Conservation (phyloP, 2,888 invertebrate genomes). For the Creontiades dilutus region DNA sequence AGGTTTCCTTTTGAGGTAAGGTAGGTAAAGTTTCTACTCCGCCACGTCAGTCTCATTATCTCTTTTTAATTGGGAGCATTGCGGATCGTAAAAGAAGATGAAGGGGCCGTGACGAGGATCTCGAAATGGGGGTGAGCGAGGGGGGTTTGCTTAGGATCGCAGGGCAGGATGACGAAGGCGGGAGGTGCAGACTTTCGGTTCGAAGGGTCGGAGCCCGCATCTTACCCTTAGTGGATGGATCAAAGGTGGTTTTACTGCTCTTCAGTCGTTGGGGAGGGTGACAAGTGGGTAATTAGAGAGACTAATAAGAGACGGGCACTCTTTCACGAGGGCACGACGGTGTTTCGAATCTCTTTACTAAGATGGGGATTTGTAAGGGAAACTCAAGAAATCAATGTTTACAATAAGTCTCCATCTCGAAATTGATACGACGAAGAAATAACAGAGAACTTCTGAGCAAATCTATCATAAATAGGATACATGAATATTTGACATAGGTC, state of each 20-base stretch:
- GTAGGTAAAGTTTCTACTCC: not conserved
- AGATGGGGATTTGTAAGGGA: not conserved
- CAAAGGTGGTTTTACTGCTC: slow-evolving; percentile 22
- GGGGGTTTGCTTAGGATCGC: slow-evolving; percentile 14
- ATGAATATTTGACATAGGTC: no score
- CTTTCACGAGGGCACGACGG: not conserved
- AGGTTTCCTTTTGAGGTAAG: not conserved
- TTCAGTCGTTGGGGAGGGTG: not conserved
- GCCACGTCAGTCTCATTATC: slow-evolving; percentile 3
- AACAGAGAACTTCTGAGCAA: no score
- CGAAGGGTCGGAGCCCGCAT: slow-evolving; percentile 10
- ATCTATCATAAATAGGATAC: no score
- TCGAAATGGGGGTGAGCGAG: not conserved
- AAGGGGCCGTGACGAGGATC: not conserved
- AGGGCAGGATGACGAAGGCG: not conserved
- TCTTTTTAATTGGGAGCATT: not conserved
- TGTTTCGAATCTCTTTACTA: not conserved
- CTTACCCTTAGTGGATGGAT: slow-evolving; percentile 27
- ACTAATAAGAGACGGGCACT: not conserved
- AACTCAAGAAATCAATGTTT: not conserved
- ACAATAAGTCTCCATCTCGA: not conserved
- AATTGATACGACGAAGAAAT: no score
- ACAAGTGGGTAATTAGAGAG: slow-evolving; percentile 40
- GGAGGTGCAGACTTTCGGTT: not conserved
- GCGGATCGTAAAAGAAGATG: slow-evolving; percentile 6